Base-by-base conservation (phyloP, 2,888 invertebrate genomes). In the Uloborus plumipes region DNA sequence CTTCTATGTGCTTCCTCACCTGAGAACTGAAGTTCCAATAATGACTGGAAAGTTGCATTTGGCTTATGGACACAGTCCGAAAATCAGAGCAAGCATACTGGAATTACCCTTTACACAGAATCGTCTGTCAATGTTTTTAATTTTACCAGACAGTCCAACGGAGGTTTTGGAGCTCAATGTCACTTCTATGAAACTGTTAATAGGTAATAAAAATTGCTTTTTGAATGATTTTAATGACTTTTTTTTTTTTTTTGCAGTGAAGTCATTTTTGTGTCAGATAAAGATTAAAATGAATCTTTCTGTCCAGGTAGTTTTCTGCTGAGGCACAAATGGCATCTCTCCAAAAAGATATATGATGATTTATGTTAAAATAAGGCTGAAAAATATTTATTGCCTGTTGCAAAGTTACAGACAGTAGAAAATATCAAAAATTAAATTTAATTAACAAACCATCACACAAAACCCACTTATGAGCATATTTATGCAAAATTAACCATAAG, bases 21-120 rank as follows among this genome's bases (percentile, higher is more conserved):
- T 82, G 49, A 76, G 76, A 13, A 76, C 76, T 16, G 58, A 82
- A 55, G 84, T 89, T 50, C 88, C 89, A 4, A 89, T 89, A 88
- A 89, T 89, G 89, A 87, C 88, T 15, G 88, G 88, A 0, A 87
- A 88, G 64, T 86, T 89, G 76, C 86, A 87, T 70, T 86, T 89
- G 0, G 88, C 89, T 6, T 78, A 87, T 39, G 89, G 89, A 0
- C 87, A 88, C 75, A 88, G 87, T 69, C 51, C 85, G 39, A 86
- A 86, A 15, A 77, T 89, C 20, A 87, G 87, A 73, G 88, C 88
- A 26, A 87, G 88, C 11, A 87, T 89, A 15, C 85, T 89, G 71
- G 89, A 89, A 76, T 79, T 89, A 15, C 89, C 89, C 2, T 88
- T 88, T 74, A 80, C 86, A 39, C 87, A 86, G 14, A 84, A 87